Evolutionary conservation across 2,888 invertebrate genomes (phyloP).

Genomic region (Azorinus chamasolen): DNA sequence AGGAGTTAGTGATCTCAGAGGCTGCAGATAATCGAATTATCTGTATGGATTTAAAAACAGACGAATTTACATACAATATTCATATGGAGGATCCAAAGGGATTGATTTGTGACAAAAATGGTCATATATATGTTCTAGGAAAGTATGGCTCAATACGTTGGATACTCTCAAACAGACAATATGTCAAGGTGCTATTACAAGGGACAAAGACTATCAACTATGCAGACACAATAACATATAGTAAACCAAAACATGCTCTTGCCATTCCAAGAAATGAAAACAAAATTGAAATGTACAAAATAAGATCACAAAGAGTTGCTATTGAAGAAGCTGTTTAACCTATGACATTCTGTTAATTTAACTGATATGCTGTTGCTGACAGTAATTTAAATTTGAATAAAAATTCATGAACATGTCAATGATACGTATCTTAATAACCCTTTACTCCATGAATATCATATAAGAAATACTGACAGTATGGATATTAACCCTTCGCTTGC

Average conservation of each 20-base stretch:
- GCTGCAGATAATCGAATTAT: constrained; percentile 54
- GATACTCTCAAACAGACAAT: constrained; percentile 55
- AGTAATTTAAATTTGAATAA: too few species aligned
- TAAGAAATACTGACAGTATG: too few species aligned
- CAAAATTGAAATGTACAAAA: constrained; percentile 50
- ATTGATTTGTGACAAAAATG: constrained; percentile 51
- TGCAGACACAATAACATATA: constrained; percentile 48
- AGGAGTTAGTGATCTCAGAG: constrained; percentile 57
- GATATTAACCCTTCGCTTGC: too few species aligned
- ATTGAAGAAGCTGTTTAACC: too few species aligned
- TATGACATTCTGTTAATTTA: too few species aligned
- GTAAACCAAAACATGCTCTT: constrained; percentile 33
- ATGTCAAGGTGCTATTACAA: constrained; percentile 52
- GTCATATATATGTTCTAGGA: constrained; percentile 59
- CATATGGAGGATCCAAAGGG: constrained; percentile 64
- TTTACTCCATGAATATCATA: too few species aligned
- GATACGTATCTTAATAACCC: too few species aligned
- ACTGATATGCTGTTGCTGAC: too few species aligned
- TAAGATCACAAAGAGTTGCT: constrained; percentile 13
- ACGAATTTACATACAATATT: constrained; percentile 57
- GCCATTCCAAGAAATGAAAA: constrained; percentile 58
- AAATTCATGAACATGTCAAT: too few species aligned
- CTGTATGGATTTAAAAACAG: constrained; percentile 50
- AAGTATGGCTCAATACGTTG: constrained; percentile 56
- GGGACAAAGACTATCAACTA: constrained; percentile 47